Evolutionary conservation across 2,113 vertebrate genomes (phyloP), one percentile per base, ranked within the genome.

Genomic region (Elachura formosa): DNA sequence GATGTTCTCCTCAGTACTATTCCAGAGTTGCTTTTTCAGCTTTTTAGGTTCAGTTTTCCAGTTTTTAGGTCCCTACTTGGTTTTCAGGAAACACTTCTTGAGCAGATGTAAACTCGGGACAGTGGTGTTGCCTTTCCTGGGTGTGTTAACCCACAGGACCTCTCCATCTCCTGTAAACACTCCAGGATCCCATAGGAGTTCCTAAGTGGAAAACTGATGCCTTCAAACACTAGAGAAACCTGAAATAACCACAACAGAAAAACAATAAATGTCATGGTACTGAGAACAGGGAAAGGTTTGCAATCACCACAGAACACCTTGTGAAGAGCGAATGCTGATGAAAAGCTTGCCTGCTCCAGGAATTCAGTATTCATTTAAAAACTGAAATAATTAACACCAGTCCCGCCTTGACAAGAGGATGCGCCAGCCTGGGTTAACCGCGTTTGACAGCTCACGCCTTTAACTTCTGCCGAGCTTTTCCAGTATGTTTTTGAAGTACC

Each of bases 131-230:
- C 36, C 12, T 64, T 48, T 64, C 54, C 31, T 38, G 17, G 23
- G 16, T 15, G 12, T 5, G 5, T 43, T 61, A 52, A 45, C 16
- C 28, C 3, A 1, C 41, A 46, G 0, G 0, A 49, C 29, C 13
- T 81, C 46, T 71, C 43, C 43, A 34, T 19, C 34, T 66, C 80
- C 49, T 79, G 3, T 16, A 12, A 77, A 40, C 19, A 71, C 33
- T 13, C 11, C 16, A 13, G 6, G 11, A 81, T 58, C 20, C 18
- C 51, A 54, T 58, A 62, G 28, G 5, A 73, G 34, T 5, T 83
- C 4, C 0, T 20, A 38, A 55, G 41, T 56, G 63, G 78, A 76
- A 93, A 69, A 8, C 1, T 22, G 17, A 46, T 3, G 2, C 41
- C 16, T 63, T 67, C 33, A 55, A 83, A 68, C 19, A 26, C 6